Percentiles rank a stretch among this genome's conserved stretches.
Evolutionary conservation across 1,140 invertebrate species (phyloP).

Genomic region (Artemia franciscana): DNA sequence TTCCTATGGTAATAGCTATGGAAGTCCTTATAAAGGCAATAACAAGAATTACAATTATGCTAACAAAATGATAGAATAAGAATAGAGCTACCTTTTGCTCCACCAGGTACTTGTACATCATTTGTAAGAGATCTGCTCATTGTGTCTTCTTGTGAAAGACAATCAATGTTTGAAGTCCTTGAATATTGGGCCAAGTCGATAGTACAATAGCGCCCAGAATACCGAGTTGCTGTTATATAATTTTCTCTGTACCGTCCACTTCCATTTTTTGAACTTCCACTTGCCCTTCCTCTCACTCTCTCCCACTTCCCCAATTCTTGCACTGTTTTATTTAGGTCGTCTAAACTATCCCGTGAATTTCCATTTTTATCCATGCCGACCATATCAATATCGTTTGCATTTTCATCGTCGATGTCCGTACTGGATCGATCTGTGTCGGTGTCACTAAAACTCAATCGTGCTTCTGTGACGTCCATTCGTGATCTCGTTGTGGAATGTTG

Average conservation of each 20-base stretch:
- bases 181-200: background rate
- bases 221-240: background rate
- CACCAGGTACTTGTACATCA: background rate
- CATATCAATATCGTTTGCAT: background rate
- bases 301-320: slow-evolving; percentile 6
- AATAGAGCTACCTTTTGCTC: background rate
- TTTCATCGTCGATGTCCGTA: background rate
- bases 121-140: background rate
- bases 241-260: background rate
- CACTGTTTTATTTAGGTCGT: background rate
- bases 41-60: too few species aligned
- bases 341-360: background rate
- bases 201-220: background rate
- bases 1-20: too few species aligned
- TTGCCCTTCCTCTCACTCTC: slow-evolving; percentile 7
- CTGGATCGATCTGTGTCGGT: background rate
- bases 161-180: background rate
- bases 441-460: background rate
- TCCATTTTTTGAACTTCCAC: slow-evolving; percentile 2
- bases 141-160: background rate
- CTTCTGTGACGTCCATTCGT: background rate
- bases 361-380: background rate
- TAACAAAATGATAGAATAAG: too few species aligned
- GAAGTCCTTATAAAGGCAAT: too few species aligned
- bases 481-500: background rate